Evolutionary conservation across 2,888 invertebrate genomes (phyloP).

Genomic region (Plagodis pulveraria): DNA sequence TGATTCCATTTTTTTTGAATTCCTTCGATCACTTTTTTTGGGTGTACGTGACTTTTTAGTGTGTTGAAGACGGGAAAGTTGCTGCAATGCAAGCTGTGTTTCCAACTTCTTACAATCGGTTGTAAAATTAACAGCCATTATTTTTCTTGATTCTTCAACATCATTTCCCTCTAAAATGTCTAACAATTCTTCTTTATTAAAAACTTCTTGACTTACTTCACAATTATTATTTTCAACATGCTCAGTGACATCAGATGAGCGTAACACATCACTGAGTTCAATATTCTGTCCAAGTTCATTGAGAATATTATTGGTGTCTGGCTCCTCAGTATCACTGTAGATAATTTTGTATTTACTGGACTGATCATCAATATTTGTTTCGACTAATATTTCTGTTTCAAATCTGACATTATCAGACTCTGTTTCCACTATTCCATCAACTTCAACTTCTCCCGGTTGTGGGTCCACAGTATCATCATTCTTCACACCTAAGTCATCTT

Average conservation of each 20-base stretch:
- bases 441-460: slow-evolving; percentile 35
- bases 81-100: slow-evolving; percentile 68
- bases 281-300: slow-evolving; percentile 70
- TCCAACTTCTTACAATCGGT: slow-evolving; percentile 53
- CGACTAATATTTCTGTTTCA: slow-evolving; percentile 75
- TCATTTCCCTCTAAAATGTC: slow-evolving; percentile 79
- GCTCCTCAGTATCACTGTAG: slow-evolving; percentile 34
- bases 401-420: slow-evolving; percentile 58
- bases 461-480: slow-evolving; percentile 2
- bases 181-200: slow-evolving; percentile 77
- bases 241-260: slow-evolving; percentile 64
- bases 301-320: slow-evolving; percentile 58
- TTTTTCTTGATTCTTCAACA: slow-evolving; percentile 45
- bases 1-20: slow-evolving; percentile 21
- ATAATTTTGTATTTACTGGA: slow-evolving; percentile 21
- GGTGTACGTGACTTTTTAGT: slow-evolving; percentile 17
- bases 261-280: slow-evolving; percentile 72
- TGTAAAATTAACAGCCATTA: slow-evolving; percentile 37
- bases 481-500: slow-evolving; percentile 6
- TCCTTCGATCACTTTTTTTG: slow-evolving; percentile 33
- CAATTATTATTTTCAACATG: slow-evolving; percentile 71
- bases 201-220: slow-evolving; percentile 63
- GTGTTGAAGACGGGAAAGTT: slow-evolving; percentile 63
- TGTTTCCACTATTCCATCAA: slow-evolving; percentile 43
- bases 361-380: slow-evolving; percentile 61